These are phyloP conservation scores for Cephus rjabovi DNA, from an alignment of 2,888 invertebrate genomes.

Conservation along the genomic window DNA sequence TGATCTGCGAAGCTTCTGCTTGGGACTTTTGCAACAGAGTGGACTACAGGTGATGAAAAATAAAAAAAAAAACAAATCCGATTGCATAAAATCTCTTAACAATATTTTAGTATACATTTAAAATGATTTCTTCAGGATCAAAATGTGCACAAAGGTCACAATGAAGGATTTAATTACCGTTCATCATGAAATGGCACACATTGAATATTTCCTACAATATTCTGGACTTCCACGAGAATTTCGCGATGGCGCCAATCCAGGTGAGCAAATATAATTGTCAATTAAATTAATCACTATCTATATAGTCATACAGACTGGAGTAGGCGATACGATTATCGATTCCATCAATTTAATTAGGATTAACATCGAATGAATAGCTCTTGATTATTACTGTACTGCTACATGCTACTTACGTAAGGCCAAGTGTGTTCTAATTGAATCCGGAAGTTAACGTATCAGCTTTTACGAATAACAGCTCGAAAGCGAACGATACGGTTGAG, in stretches of 20 bases:
- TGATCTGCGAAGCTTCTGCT: slow-evolving; percentile 91
- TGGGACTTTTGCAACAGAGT: slow-evolving; percentile 94
- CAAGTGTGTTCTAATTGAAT: slow-evolving; percentile 22
- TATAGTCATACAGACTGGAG: neutral
- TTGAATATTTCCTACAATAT: slow-evolving; percentile 89
- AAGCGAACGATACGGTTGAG: slow-evolving; percentile 54
- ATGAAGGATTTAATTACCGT: slow-evolving; percentile 89
- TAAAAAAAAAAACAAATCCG: neutral
- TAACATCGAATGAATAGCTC: neutral
- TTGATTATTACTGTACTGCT: neutral
- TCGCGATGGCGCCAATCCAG: slow-evolving; percentile 93
- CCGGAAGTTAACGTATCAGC: slow-evolving; percentile 47
- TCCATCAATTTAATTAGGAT: neutral
- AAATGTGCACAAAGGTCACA: slow-evolving; percentile 87
- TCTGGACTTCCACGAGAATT: slow-evolving; percentile 86
- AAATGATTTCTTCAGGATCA: slow-evolving; percentile 74
- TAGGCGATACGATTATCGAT: neutral
- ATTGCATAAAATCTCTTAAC: neutral
- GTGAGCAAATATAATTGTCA: slow-evolving; percentile 63
- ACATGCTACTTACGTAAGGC: slow-evolving; percentile 35
- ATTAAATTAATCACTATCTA: neutral
- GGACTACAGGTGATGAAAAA: slow-evolving; percentile 78
- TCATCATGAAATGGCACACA: slow-evolving; percentile 93
- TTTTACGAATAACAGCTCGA: slow-evolving; percentile 53
- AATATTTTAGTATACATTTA: neutral